These are phyloP conservation scores for Paramisgurnus dabryanus DNA, from an alignment of 2,113 vertebrate genomes.

Conservation along the genomic window DNA sequence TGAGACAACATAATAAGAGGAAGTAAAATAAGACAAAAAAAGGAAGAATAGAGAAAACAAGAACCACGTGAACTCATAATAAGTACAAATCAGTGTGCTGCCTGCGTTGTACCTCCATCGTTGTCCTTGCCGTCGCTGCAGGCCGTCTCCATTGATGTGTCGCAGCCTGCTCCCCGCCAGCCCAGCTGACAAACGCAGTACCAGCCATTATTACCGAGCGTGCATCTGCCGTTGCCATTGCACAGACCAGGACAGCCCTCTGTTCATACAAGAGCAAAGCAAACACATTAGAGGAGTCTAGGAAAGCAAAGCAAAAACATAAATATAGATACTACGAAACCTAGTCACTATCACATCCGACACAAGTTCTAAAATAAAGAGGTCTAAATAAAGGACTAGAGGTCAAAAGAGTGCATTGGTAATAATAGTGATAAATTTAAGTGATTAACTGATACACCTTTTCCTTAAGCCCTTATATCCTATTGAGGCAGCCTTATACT, in stretches of 20 bases:
- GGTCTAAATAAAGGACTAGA: background rate
- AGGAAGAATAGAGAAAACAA: background rate
- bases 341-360: background rate
- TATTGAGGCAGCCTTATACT: slow-evolving; percentile 66
- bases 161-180: slow-evolving; percentile 94
- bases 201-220: slow-evolving; percentile 94
- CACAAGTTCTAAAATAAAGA: background rate
- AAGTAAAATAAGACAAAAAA: background rate
- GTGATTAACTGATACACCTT: slow-evolving; percentile 71
- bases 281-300: background rate
- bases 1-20: background rate
- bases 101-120: slow-evolving; percentile 86
- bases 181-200: slow-evolving; percentile 97
- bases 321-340: background rate
- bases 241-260: slow-evolving; percentile 97
- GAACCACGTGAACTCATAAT: background rate
- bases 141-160: slow-evolving; percentile 96
- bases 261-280: slow-evolving; percentile 73
- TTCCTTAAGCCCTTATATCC: slow-evolving; percentile 69
- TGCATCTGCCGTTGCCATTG: slow-evolving; percentile 96
- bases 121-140: slow-evolving; percentile 97
- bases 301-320: background rate
- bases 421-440: slow-evolving; percentile 56
- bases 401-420: slow-evolving; percentile 23
- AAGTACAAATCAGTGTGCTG: background rate